Evolutionary conservation across 2,113 vertebrate species (phyloP).

Genomic region (Crotophaga sulcirostris): DNA sequence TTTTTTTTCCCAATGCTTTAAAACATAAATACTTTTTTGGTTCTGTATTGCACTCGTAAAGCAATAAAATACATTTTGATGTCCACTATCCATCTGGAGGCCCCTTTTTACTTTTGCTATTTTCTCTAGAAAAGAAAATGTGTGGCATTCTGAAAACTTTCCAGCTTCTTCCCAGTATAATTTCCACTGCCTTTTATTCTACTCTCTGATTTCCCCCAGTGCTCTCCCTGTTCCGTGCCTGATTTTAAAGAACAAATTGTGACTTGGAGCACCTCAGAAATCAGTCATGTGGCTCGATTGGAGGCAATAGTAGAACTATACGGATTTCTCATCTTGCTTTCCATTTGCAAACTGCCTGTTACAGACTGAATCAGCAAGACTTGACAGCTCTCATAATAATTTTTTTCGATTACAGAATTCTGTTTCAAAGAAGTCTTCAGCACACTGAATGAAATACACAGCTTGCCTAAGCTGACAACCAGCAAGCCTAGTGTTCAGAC

Average conservation of each 20-base stretch:
- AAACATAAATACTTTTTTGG: not conserved
- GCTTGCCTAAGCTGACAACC: not conserved
- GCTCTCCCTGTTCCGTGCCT: not conserved
- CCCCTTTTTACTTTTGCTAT: not conserved
- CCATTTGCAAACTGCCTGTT: not conserved
- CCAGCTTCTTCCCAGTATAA: not conserved
- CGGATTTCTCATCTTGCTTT: not conserved
- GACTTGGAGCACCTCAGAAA: not conserved
- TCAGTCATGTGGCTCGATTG: not conserved
- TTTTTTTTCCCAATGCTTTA: not conserved
- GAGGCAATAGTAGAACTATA: not conserved
- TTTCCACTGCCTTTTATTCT: not conserved
- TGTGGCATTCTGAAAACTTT: not conserved
- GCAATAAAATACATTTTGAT: not conserved
- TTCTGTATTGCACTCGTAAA: not conserved
- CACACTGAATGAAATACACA: not conserved
- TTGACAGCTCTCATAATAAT: not conserved
- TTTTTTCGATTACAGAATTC: not conserved
- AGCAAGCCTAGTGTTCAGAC: not conserved
- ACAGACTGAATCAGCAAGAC: slow-evolving; percentile 4
- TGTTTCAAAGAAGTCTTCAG: not conserved
- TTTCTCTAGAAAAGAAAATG: not conserved
- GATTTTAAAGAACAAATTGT: not conserved
- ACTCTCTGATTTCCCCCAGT: not conserved
- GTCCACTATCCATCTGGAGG: not conserved